Evolutionary conservation across 2,113 vertebrate species (phyloP), one percentile per base, ranked within the genome.

Genomic region (Rhabdornis inornatus): DNA sequence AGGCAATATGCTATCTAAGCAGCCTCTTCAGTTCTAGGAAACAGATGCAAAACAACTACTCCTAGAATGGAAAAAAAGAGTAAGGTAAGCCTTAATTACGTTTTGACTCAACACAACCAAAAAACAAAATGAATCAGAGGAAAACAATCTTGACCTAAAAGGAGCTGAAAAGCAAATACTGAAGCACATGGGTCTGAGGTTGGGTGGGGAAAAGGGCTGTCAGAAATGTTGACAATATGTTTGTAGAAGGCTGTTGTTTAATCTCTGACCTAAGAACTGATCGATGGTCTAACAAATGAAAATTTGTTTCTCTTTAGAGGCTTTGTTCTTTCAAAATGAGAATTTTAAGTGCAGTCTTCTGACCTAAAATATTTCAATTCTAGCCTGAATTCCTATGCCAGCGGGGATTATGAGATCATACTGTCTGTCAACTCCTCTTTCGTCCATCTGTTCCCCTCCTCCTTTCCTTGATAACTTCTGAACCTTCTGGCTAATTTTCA

Each of bases 391-490:
- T 96, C 79, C 83, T 86, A 6, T 83, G 79, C 83, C 94, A 93
- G 89, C 2, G 0, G 88, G 95, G 86, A 94, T 95, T 92, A 96
- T 96, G 95, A 96, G 89, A 94, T 96, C 94, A 90, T 78, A 68
- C 79, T 95, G 94, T 95, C 96, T 92, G 90, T 90, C 90, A 95
- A 50, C 89, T 95, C 76, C 64, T 93, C 88, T 95, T 94, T 72
- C 0, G 6, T 90, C 95, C 95, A 90, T 96, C 95, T 96, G 94
- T 94, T 96, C 89, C 42, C 52, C 39, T 90, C 88, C 71, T 92
- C 88, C 71, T 77, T 95, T 81, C 64, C 94, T 90, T 90, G 88
- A 77, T 93, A 92, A 93, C 83, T 94, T 96, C 70, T 94, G 71
- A 93, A 92, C 86, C 76, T 94, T 80, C 68, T 74, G 94, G 92